Base-by-base conservation (phyloP, 2,113 vertebrate genomes). In the Myodes glareolus region DNA sequence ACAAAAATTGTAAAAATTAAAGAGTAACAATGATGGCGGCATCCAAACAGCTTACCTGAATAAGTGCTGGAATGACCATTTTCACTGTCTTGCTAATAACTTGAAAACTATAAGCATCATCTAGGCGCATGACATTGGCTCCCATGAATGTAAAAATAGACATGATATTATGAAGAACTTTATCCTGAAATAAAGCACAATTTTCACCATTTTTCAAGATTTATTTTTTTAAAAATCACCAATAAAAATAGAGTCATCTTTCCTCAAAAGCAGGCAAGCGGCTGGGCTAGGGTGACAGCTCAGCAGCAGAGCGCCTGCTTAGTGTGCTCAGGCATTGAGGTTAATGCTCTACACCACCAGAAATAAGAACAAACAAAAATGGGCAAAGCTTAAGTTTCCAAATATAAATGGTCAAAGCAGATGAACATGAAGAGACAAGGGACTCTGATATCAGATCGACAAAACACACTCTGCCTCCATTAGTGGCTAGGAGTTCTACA, bases 141-240 rank as follows among this genome's bases (percentile, higher is more conserved):
- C 99, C 99, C 99, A 99, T 99, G 98, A 99, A 99, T 65, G 99
- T 99, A 96, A 99, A 99, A 98, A 99, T 99, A 88, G 99, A 99
- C 99, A 99, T 99, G 97, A 99, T 99, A 96, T 99, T 99, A 98
- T 99, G 99, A 7, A 99, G 99, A 96, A 99, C 99, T 97, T 99
- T 99, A 95, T 99, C 99, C 99, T 99, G 98, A 14, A 97, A 93
- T 33, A 97, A 97, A 97, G 98, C 17, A 98, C 21, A 88, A 1
- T 7, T 1, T 92, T 73, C 95, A 96, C 1, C n/a, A 75, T 87
- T 97, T 85, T 75, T 88, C 36, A 78, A 12, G 68, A 94, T 42
- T 96, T 75, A 68, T 29, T 92, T 45, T n/a, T 29, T 92, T 42
- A 25, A 72, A 92, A 61, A 12, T 65, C 33, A 90, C 7, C 6